Conservation (phyloP, 2,113 vertebrate species). For the Zapornia atra region DNA sequence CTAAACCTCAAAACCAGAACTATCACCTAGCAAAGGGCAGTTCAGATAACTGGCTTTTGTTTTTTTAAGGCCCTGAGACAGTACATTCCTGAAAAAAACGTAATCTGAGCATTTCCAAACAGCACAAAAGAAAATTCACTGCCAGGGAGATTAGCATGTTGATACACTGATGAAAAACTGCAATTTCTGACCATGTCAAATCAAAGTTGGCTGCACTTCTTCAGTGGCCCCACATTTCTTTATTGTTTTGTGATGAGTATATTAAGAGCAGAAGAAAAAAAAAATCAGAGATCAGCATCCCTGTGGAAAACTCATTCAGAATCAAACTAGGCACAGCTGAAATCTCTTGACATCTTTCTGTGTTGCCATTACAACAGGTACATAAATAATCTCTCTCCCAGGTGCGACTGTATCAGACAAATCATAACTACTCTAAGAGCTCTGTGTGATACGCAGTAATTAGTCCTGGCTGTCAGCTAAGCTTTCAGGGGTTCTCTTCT, state of each 20-base stretch:
- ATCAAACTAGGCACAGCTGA: neutral
- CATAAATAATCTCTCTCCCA: neutral
- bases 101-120: neutral
- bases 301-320: neutral
- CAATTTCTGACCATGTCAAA: neutral
- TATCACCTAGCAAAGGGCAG: neutral
- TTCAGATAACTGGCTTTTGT: neutral
- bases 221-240: neutral
- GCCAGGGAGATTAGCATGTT: neutral
- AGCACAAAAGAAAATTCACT: neutral
- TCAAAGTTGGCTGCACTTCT: neutral
- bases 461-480: neutral
- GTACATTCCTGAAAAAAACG: neutral
- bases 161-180: neutral
- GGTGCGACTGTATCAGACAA: neutral
- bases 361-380: neutral
- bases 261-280: neutral
- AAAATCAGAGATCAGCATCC: neutral
- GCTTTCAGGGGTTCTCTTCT: neutral
- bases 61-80: neutral
- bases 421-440: neutral
- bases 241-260: neutral
- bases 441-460: neutral
- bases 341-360: neutral
- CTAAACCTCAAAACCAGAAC: neutral